These are phyloP conservation scores for Agriopis marginaria DNA, from an alignment of 2,888 invertebrate species.

Conservation along the genomic window DNA sequence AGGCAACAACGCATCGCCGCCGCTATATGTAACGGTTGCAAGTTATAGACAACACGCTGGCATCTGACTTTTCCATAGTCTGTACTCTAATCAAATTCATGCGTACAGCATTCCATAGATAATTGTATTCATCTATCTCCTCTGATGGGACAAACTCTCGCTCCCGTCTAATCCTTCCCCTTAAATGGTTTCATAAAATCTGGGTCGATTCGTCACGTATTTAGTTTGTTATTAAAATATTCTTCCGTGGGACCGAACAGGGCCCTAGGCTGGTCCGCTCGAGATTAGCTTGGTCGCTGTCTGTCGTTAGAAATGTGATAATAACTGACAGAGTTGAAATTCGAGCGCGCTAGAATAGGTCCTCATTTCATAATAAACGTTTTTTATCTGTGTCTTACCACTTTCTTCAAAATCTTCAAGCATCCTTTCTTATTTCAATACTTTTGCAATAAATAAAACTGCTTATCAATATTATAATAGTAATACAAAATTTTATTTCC, in stretches of 20 bases:
- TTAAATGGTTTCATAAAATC: conserved; percentile 60
- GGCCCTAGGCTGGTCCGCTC: neutral
- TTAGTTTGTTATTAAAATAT: conserved; percentile 54
- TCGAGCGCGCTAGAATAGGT: no score
- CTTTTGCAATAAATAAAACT: no score
- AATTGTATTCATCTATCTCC: conserved; percentile 35
- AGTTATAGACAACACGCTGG: neutral
- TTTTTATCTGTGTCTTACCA: no score
- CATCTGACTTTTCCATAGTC: neutral
- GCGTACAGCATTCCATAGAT: conserved; percentile 39
- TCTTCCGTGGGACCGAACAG: conserved; percentile 53
- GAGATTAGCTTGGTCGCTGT: no score
- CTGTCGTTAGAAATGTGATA: no score
- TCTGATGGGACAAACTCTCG: conserved; percentile 33
- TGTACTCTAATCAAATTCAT: conserved; percentile 36
- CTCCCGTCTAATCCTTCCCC: conserved; percentile 41
- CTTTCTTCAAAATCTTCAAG: no score
- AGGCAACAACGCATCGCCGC: no score
- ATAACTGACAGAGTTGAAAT: no score
- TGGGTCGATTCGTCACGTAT: conserved; percentile 59
- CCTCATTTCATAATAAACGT: no score
- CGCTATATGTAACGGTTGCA: neutral
- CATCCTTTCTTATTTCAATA: no score
- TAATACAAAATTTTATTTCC: no score
- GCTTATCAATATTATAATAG: no score